Percentiles rank a stretch among this genome's conserved stretches.
These are phyloP conservation scores for Myzus persicae DNA, from an alignment of 1,140 invertebrate genomes.

Conservation along the genomic window DNA sequence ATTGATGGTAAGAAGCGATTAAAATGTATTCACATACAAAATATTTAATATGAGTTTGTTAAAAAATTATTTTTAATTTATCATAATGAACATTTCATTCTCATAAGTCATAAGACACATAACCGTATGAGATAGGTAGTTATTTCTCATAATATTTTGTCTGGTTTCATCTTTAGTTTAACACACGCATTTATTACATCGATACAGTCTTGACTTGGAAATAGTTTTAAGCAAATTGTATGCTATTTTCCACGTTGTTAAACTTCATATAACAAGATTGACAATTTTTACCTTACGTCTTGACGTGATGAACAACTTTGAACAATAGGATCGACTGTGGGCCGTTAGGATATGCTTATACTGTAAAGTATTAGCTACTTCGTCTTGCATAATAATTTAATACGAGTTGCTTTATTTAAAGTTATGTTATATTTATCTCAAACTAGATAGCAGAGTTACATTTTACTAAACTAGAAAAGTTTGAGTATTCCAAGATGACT, in stretches of 20 bases:
- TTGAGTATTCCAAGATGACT: background rate
- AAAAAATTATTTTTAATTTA: too few relatives aligned
- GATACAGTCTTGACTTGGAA: background rate
- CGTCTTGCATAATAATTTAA: background rate
- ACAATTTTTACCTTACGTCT: conserved; percentile 1
- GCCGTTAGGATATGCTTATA: background rate
- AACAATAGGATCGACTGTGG: background rate
- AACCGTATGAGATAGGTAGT: too few relatives aligned
- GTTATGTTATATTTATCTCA: conserved; percentile 22
- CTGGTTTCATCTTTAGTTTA: background rate
- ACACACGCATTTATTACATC: background rate
- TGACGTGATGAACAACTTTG: background rate
- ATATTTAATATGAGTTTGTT: background rate
- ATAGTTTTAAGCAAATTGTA: conserved; percentile 13
- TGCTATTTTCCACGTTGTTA: background rate
- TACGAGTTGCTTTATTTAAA: background rate
- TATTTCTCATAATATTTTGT: background rate
- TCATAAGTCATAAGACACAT: background rate
- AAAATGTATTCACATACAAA: background rate
- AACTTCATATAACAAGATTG: conserved; percentile 14
- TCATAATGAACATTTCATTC: too few relatives aligned
- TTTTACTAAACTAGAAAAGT: background rate
- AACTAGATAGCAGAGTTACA: background rate
- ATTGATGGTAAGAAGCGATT: background rate
- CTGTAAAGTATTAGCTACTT: conserved; percentile 19